A percentile compares a stretch with the other conserved stretches of the same genome.
phyloP scores from a whole-genome alignment of 2,888 invertebrate genomes.

The Halocaridina rubra region DNA sequence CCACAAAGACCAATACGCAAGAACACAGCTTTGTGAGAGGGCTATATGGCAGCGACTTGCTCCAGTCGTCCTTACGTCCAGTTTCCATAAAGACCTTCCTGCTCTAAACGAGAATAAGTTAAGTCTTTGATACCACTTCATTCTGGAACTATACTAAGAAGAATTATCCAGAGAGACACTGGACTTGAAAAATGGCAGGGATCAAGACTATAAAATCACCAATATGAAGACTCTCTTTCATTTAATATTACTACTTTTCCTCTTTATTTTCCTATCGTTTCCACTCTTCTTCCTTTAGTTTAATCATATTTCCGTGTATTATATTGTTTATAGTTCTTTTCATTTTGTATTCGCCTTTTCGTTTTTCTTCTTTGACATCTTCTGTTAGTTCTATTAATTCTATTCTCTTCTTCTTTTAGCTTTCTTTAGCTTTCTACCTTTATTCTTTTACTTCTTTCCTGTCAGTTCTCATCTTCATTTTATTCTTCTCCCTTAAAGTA shows the following conservation, averaged over 20 bases:
- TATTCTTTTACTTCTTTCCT: neutral
- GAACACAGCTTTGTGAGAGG: no score
- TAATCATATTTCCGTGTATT: no score
- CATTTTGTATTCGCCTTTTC: neutral
- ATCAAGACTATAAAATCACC: neutral
- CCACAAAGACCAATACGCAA: no score
- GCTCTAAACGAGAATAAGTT: no score
- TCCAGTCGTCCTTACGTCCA: no score
- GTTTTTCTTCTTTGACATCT: neutral
- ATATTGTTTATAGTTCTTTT: no score
- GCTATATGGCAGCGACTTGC: no score
- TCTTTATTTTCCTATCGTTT: neutral
- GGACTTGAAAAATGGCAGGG: constrained; percentile 8
- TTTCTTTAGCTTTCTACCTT: neutral
- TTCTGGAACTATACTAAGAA: constrained; percentile 11
- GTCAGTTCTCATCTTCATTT: neutral
- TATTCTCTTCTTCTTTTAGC: neutral
- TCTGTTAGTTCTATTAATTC: neutral
- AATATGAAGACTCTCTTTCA: neutral
- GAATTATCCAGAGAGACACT: constrained; percentile 24
- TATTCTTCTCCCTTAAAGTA: neutral
- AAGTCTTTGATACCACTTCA: no score
- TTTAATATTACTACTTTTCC: neutral
- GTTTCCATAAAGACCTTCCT: no score
- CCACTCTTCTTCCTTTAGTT: neutral